A percentile compares a stretch with the other conserved stretches of the same genome.
These are phyloP conservation scores for Tribolium freemani DNA, from an alignment of 2,888 invertebrate genomes.

Conservation along the genomic window DNA sequence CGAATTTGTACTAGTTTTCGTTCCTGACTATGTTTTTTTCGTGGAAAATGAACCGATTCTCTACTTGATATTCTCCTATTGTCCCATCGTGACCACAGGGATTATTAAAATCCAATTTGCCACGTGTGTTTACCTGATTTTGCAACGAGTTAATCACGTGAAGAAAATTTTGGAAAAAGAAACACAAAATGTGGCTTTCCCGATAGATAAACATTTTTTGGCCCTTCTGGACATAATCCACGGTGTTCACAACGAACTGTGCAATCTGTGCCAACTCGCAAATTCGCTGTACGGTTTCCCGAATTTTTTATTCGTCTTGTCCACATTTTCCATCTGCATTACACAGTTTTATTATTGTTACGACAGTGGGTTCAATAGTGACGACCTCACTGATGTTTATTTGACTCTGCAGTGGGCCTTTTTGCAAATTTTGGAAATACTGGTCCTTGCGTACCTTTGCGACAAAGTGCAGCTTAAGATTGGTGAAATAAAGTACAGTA, in stretches of 20 bases:
- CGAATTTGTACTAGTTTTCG: conserved; percentile 13
- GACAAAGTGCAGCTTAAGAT: conserved; percentile 25
- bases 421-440: conserved; percentile 46
- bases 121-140: conserved; percentile 15
- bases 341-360: conserved; percentile 47
- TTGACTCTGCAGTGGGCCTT: conserved; percentile 49
- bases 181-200: background rate
- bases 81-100: conserved; percentile 18
- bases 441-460: conserved; percentile 40
- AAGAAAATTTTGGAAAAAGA: background rate
- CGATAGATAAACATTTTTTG: background rate
- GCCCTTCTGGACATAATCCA: conserved; percentile 40
- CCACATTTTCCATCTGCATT: conserved; percentile 45
- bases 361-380: conserved; percentile 1
- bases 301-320: conserved; percentile 44
- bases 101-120: conserved; percentile 23
- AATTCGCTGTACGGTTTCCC: conserved; percentile 48
- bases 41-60: conserved; percentile 12
- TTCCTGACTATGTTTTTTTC: conserved; percentile 16
- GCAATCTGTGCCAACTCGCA: conserved; percentile 38
- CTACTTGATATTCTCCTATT: conserved; percentile 23
- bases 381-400: conserved; percentile 37
- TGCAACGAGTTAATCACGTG: conserved; percentile 4
- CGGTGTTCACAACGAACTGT: conserved; percentile 45
- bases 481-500: background rate